These are phyloP conservation scores for Portunus trituberculatus DNA, from an alignment of 1,140 invertebrate genomes.

Conservation along the genomic window DNA sequence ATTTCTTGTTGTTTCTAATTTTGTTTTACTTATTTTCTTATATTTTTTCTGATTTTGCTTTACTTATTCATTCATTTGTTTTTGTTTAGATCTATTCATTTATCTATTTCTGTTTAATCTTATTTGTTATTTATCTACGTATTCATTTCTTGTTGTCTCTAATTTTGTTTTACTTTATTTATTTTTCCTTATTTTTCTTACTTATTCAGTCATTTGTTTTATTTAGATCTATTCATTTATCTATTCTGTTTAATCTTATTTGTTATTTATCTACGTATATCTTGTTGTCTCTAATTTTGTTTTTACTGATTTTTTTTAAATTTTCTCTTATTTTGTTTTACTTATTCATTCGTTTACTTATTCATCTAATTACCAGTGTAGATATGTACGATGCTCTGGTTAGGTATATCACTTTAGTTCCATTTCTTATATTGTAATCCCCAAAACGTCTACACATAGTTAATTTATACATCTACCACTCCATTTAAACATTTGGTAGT, in stretches of 20 bases:
- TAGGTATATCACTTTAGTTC: background rate
- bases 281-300: background rate
- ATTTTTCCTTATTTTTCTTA: background rate
- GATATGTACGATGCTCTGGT: background rate
- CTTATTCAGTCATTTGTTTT: background rate
- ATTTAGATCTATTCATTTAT: background rate
- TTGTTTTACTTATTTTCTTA: too few relatives aligned
- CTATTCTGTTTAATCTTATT: background rate
- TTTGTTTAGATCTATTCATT: slow-evolving; percentile 4
- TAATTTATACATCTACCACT: too few relatives aligned
- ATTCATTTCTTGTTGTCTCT: background rate
- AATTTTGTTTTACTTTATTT: background rate
- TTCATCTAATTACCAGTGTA: slow-evolving; percentile 23
- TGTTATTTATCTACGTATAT: slow-evolving; percentile 26
- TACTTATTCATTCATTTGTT: background rate
- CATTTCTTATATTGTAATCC: too few relatives aligned
- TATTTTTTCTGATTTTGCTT: background rate
- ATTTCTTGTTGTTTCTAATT: too few relatives aligned
- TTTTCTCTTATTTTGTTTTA: background rate
- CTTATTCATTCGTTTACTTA: background rate
- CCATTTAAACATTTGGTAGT: too few relatives aligned
- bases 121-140: slow-evolving; percentile 13
- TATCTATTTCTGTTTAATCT: slow-evolving; percentile 10
- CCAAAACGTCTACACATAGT: too few relatives aligned
- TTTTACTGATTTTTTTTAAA: background rate